These are phyloP conservation scores for Chlorodrepanis virens DNA, from an alignment of 2,113 vertebrate genomes.

Conservation along the genomic window DNA sequence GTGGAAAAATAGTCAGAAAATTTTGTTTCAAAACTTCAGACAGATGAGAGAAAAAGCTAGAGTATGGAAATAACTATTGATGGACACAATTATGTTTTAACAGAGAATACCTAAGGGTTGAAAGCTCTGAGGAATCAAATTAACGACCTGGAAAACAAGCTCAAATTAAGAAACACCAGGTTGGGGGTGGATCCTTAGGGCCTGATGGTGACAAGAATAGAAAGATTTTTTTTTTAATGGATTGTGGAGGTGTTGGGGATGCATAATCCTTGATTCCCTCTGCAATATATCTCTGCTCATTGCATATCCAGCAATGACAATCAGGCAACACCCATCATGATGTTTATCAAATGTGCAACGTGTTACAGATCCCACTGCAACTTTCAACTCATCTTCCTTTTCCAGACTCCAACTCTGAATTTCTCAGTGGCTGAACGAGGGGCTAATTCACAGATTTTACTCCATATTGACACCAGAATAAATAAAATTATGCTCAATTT, in stretches of 20 bases:
- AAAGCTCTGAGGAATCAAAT: conserved; percentile 56
- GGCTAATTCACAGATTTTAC: background rate
- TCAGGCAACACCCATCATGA: conserved; percentile 5
- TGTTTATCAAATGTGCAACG: background rate
- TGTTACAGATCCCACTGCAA: background rate
- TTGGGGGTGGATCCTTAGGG: conserved; percentile 35
- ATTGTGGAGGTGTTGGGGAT: conserved; percentile 30
- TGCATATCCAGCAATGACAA: conserved; percentile 1
- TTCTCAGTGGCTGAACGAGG: background rate
- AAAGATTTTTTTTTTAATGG: conserved; percentile 43
- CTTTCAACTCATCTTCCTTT: background rate
- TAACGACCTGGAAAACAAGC: conserved; percentile 71
- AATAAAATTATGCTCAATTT: background rate
- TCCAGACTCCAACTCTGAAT: background rate
- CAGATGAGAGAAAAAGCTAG: background rate
- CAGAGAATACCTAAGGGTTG: conserved; percentile 28
- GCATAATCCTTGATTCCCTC: background rate
- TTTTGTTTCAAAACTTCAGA: conserved; percentile 11
- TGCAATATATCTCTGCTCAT: background rate
- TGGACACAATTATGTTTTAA: conserved; percentile 58
- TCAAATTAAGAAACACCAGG: conserved; percentile 66
- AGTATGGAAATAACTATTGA: conserved; percentile 47
- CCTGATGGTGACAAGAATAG: background rate
- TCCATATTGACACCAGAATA: background rate
- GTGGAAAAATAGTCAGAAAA: background rate